Evolutionary conservation across 2,888 invertebrate genomes (phyloP).

Genomic region (Gasteruption jaculator): DNA sequence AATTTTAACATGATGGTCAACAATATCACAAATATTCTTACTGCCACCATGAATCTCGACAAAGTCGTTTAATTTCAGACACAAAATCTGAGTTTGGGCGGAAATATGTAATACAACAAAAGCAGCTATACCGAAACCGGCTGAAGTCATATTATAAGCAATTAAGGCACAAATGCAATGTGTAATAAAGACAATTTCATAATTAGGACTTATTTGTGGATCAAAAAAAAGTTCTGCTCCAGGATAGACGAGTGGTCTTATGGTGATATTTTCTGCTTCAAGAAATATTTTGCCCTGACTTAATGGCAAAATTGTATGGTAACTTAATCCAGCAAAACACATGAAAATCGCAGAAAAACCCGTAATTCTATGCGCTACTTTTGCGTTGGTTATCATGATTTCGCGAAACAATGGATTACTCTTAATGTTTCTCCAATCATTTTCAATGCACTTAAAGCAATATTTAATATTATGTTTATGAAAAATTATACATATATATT

Average conservation of each 20-base stretch:
- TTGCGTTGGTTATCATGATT: conserved; percentile 19
- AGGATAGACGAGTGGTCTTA: conserved; percentile 21
- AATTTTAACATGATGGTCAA: neutral
- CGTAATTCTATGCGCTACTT: conserved; percentile 18
- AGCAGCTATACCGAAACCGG: conserved; percentile 26
- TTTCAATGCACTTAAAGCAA: no score
- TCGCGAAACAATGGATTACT: no score
- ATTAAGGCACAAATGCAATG: conserved; percentile 23
- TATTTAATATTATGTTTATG: no score
- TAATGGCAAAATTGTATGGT: conserved; percentile 19
- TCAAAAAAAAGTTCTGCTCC: conserved; percentile 22
- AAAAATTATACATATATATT: no score
- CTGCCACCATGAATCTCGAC: conserved; percentile 11
- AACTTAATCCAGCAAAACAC: conserved; percentile 19
- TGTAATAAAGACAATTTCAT: conserved; percentile 28
- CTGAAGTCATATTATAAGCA: conserved; percentile 22
- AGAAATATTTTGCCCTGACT: conserved; percentile 9
- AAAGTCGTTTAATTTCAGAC: conserved; percentile 17
- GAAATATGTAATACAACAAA: conserved; percentile 29
- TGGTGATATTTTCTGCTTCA: conserved; percentile 13
- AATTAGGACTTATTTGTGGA: conserved; percentile 24
- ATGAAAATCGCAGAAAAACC: conserved; percentile 13
- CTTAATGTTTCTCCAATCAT: no score
- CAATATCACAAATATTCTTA: neutral
- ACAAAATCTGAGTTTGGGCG: conserved; percentile 28